Base-by-base conservation (phyloP, 2,113 vertebrate genomes). In the Sus scrofa region DNA sequence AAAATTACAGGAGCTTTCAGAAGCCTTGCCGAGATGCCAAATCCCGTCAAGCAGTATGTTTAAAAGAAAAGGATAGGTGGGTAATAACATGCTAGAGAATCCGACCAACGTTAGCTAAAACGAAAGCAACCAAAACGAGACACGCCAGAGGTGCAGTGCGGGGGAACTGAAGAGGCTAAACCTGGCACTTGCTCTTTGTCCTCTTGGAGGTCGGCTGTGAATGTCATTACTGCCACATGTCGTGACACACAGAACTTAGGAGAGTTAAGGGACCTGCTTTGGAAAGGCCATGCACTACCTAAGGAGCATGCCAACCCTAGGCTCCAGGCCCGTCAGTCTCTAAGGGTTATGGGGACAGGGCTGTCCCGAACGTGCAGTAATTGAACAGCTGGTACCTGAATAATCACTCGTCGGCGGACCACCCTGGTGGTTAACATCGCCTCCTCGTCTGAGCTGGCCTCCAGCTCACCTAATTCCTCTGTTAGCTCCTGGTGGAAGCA, bases 391-490 rank as follows among this genome's bases (percentile, higher is more conserved):
- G 0, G 98, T 99, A 99, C 99, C 99, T 99, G 99, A 87, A 99
- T 99, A 95, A 99, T 99, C 92, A 99, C 99, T 97, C 99, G 99
- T 68, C 99, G 99, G 87, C 99, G 99, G 97, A 99, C 96, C 96
- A 99, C 99, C 98, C 99, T 99, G 99, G 99, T 99, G 81, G 99
- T 99, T 97, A 99, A 98, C 97, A 99, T 99, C 94, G 99, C 99
- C 3, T 99, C 99, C 98, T 99, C 99, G 1, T 99, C 99, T 27
- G 99, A 99, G 99, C 99, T 99, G 98, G 98, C 98, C 97, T 99
- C 99, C 98, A 99, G 99, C 98, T 97, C 97, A 32, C 99, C 99
- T 99, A 99, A 98, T 97, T 99, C 99, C 98, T 99, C 98, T 94
- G 98, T 98, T 99, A 99, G 98, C 97, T 99, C 99, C 99, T 99